phyloP scores from a whole-genome alignment of 2,888 invertebrate genomes.

The Phoenoteleia sp. region DNA sequence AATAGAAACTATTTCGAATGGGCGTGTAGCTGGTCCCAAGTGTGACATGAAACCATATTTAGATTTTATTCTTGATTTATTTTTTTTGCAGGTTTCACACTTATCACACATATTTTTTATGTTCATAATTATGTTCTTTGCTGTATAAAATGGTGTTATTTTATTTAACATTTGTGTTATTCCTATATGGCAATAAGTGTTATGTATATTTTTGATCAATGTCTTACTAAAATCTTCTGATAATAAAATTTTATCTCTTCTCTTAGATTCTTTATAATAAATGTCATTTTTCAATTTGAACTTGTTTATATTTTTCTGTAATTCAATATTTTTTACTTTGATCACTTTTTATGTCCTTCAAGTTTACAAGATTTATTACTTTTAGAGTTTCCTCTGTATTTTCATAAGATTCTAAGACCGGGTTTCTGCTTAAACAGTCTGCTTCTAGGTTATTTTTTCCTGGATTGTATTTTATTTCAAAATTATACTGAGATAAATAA shows the following conservation, averaged over 20 bases:
- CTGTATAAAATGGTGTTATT: neutral
- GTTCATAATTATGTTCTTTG: no score
- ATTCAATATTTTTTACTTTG: neutral
- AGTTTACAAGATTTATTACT: neutral
- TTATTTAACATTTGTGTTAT: neutral
- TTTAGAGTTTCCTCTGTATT: conserved; percentile 1
- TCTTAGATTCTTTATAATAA: conserved; percentile 56
- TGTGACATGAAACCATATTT: conserved; percentile 72
- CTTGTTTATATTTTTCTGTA: neutral
- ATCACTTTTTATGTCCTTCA: neutral
- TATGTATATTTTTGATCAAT: neutral
- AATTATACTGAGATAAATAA: conserved; percentile 13
- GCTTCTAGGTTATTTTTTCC: neutral
- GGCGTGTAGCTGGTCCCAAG: conserved; percentile 63
- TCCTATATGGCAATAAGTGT: neutral
- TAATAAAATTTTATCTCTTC: conserved; percentile 69
- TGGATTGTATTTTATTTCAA: neutral
- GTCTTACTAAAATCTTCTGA: conserved; percentile 41
- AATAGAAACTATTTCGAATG: conserved; percentile 72
- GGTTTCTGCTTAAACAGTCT: neutral
- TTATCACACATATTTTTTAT: no score
- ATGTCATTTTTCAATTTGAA: conserved; percentile 23
- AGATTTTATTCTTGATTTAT: conserved; percentile 65
- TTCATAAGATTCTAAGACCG: neutral
- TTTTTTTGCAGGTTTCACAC: conserved; percentile 69